phyloP scores from a whole-genome alignment of 2,797 vertebrate genomes.

The Capromys pilorides region DNA sequence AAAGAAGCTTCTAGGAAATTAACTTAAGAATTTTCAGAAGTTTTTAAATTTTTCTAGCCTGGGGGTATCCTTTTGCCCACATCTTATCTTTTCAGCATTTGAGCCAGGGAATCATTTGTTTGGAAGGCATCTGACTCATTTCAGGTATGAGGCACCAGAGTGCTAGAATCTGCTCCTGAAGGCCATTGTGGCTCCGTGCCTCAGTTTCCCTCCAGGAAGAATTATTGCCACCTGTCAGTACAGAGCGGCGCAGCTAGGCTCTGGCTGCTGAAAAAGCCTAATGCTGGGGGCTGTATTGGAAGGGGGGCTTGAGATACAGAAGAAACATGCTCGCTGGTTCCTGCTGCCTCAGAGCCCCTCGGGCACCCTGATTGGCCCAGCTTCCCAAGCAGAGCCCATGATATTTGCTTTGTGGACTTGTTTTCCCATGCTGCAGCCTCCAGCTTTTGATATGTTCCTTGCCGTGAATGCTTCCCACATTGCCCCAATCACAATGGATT shows the following conservation, averaged over 20 bases:
- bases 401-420: neutral
- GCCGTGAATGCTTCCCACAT: constrained; percentile 13
- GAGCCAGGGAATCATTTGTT: constrained; percentile 40
- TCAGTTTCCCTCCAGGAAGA: constrained; percentile 29
- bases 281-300: neutral
- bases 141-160: neutral
- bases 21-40: neutral
- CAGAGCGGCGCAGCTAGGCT: constrained; percentile 21
- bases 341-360: neutral
- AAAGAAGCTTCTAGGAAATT: constrained; percentile 42
- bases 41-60: constrained; percentile 31
- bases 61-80: neutral
- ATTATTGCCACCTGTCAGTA: neutral
- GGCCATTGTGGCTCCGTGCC: neutral
- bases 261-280: neutral
- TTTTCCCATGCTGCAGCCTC: neutral
- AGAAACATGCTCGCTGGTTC: neutral
- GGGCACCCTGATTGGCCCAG: neutral
- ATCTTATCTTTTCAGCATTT: constrained; percentile 48
- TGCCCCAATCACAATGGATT: neutral
- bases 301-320: neutral
- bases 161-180: constrained; percentile 17
- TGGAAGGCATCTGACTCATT: constrained; percentile 8
- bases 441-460: neutral
- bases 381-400: neutral